These are phyloP conservation scores for Choloepus didactylus DNA, from an alignment of 2,797 vertebrate species.

Conservation along the genomic window DNA sequence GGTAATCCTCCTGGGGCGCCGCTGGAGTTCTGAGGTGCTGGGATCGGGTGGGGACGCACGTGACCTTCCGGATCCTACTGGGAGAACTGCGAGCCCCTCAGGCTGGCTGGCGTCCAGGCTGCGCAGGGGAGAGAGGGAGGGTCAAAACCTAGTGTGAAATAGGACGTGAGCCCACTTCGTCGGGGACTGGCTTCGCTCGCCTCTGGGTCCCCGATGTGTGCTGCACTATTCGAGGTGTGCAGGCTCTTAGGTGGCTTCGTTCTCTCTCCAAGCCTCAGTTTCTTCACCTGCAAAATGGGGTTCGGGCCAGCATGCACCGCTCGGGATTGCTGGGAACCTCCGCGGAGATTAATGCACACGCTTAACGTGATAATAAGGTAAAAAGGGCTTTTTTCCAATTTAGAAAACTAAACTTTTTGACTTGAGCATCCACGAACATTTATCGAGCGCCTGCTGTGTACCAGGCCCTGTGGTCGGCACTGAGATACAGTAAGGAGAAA, in stretches of 20 bases:
- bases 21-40: background rate
- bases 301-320: background rate
- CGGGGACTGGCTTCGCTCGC: no score
- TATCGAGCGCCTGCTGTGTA: background rate
- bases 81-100: background rate
- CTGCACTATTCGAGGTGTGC: background rate
- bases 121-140: background rate
- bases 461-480: background rate
- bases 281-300: background rate
- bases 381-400: background rate
- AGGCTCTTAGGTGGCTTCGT: background rate
- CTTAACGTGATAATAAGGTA: background rate
- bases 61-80: constrained; percentile 68
- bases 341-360: background rate
- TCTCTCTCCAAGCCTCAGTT: background rate
- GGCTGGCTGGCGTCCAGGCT: background rate
- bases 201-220: background rate
- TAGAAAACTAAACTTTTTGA: background rate
- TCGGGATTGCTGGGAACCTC: background rate
- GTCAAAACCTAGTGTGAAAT: background rate
- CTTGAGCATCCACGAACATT: background rate
- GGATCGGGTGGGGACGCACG: constrained; percentile 82
- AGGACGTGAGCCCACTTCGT: background rate
- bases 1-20: background rate
- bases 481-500: background rate